Evolutionary conservation across 2,888 invertebrate genomes (phyloP).

Genomic region (Lepidocyrtoides sp.): DNA sequence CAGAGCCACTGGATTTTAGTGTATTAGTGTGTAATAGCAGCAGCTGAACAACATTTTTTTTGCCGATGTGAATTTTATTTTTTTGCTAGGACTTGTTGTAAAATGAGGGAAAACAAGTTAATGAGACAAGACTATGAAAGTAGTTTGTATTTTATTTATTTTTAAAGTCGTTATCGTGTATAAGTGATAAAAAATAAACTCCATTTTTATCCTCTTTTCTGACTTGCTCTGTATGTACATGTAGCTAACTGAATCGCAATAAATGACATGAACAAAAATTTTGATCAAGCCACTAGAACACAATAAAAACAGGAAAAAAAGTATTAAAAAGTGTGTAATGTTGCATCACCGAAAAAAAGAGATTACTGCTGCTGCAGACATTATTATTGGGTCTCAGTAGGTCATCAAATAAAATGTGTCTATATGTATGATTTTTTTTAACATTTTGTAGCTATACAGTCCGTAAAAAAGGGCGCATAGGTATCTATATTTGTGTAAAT

Average conservation of each 20-base stretch:
- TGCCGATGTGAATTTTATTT: not conserved
- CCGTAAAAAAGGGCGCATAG: too few relatives aligned
- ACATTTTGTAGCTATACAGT: not conserved
- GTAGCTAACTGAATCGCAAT: conserved; percentile 44
- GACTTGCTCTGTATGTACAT: conserved; percentile 28
- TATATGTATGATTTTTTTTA: not conserved
- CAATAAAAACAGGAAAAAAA: conserved; percentile 9
- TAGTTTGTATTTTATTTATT: not conserved
- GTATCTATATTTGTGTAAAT: too few relatives aligned
- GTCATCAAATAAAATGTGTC: not conserved
- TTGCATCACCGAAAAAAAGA: not conserved
- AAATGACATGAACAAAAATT: conserved; percentile 49
- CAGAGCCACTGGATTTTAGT: too few relatives aligned
- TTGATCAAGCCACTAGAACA: conserved; percentile 37
- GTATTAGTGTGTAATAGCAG: too few relatives aligned
- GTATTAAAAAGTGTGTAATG: not conserved
- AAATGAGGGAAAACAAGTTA: conserved; percentile 4
- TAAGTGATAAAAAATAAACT: conserved; percentile 41
- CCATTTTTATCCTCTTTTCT: conserved; percentile 33
- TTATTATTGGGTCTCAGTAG: not conserved
- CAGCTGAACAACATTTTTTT: not conserved
- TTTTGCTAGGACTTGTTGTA: not conserved
- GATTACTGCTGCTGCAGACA: not conserved
- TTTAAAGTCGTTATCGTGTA: conserved; percentile 30
- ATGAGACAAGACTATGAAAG: conserved; percentile 29